These are phyloP conservation scores for Hydrozoanthus gracilis DNA, from an alignment of 92 coral and sea anemone species.

Conservation along the genomic window DNA sequence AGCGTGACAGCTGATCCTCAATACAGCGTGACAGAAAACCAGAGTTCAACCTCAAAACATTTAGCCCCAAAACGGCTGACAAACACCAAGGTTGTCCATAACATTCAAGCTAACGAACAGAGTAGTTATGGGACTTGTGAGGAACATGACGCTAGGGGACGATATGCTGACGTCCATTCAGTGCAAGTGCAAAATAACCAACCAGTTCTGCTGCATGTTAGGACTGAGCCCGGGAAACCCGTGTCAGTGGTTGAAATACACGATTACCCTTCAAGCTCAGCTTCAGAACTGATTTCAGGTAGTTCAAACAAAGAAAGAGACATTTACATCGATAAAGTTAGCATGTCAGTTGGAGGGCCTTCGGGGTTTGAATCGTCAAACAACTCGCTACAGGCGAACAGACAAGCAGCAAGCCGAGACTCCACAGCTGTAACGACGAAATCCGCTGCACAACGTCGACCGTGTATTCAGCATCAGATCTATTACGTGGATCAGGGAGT, in stretches of 20 bases:
- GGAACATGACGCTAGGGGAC: not conserved
- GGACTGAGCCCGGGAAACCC: not conserved
- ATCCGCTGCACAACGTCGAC: not conserved
- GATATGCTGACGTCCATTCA: not conserved
- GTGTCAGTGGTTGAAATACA: not conserved
- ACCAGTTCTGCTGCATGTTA: not conserved
- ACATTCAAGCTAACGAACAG: not conserved
- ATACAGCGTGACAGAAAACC: not conserved
- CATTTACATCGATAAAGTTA: not conserved
- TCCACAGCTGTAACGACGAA: not conserved
- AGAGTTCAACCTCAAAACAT: not conserved
- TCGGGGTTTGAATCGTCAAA: not conserved
- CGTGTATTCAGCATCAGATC: slow-evolving; percentile 30
- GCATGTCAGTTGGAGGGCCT: not conserved
- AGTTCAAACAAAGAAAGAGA: not conserved
- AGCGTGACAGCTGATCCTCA: slow-evolving; percentile 3
- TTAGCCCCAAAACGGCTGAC: not conserved
- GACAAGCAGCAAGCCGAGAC: not conserved
- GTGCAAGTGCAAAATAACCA: not conserved
- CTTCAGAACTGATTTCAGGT: not conserved
- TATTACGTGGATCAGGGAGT: slow-evolving; percentile 21
- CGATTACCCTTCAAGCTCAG: not conserved
- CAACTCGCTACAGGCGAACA: not conserved
- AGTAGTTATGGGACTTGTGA: not conserved
- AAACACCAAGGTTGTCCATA: not conserved